Evolutionary conservation across 2,113 vertebrate genomes (phyloP), one percentile per base, ranked within the genome.

Genomic region (Indicator maculatus): DNA sequence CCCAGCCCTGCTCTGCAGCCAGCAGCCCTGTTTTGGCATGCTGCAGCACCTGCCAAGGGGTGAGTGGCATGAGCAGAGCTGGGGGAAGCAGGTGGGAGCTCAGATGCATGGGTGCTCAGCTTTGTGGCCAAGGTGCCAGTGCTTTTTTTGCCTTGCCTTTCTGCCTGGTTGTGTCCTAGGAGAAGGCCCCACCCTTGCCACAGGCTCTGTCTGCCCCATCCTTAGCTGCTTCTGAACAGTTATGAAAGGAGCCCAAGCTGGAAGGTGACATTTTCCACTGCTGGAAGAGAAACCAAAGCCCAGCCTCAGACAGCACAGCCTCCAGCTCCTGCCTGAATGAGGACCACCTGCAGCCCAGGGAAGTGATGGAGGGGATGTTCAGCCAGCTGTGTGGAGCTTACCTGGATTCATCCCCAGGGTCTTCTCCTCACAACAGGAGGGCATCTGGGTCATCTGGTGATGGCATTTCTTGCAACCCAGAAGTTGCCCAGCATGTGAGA

Each of bases 221-320:
- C 21, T 65, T 61, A 55, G 41, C 52, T 89, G 60, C 45, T 92
- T 86, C 69, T 16, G 16, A 88, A 91, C 90, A 74, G 67, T 83
- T 65, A 77, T 3, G 11, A 74, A 87, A 81, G 38, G 31, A 80
- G 39, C 56, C 47, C 21, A 70, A 41, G 31, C 63, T 79, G 52
- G 63, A 83, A 72, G 55, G 59, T 0, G 1, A 53, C 2, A 5
- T 69, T 92, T 96, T 73, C 36, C 11, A 16, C 28, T 56, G 50
- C 75, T 55, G 71, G 4, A 70, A 84, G 74, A 78, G 72, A 90
- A 71, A 61, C 21, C 14, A 24, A 50, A 84, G 52, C 23, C 50
- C 21, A 53, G 4, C 16, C 13, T 86, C 50, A 52, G 38, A 30
- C 26, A 64, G 6, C 3, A 7, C 52, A 75, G 36, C 52, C 38